These are phyloP conservation scores for Brachionus paranguensis DNA, from an alignment of 1,140 invertebrate genomes.

Conservation along the genomic window DNA sequence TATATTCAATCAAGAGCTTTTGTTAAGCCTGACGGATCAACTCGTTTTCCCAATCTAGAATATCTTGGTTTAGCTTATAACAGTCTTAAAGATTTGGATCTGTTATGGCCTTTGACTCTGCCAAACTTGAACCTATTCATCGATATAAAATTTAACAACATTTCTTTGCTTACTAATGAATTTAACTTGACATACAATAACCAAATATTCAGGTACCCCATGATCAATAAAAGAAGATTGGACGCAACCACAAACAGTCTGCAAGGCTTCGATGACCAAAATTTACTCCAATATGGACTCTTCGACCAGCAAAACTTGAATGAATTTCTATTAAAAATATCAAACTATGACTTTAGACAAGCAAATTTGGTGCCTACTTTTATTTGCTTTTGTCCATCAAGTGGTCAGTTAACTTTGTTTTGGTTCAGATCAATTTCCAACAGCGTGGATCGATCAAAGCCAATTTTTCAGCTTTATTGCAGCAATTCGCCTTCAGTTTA, in stretches of 20 bases:
- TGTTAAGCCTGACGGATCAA: neutral
- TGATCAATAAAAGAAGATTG: neutral
- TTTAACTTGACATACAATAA: neutral
- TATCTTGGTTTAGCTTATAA: slow-evolving; percentile 7
- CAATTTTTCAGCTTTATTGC: slow-evolving; percentile 35
- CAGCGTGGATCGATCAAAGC: neutral
- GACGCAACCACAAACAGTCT: slow-evolving; percentile 7
- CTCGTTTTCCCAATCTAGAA: slow-evolving; percentile 15
- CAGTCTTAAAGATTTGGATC: neutral
- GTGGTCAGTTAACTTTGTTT: neutral
- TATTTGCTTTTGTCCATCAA: slow-evolving; percentile 22
- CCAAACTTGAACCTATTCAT: neutral
- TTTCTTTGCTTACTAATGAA: neutral
- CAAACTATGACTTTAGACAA: slow-evolving; percentile 36
- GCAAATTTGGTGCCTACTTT: slow-evolving; percentile 10
- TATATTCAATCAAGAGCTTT: neutral
- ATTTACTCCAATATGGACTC: slow-evolving; percentile 24
- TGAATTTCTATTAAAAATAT: slow-evolving; percentile 14
- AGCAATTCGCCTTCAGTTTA: neutral
- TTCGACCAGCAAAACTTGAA: neutral
- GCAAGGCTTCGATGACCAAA: slow-evolving; percentile 19
- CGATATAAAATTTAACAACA: slow-evolving; percentile 11
- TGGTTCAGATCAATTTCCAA: neutral
- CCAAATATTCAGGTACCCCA: neutral
- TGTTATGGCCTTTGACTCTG: slow-evolving; percentile 8